Evolutionary conservation across 2,888 invertebrate genomes (phyloP).

Genomic region (Endotricha flammealis): DNA sequence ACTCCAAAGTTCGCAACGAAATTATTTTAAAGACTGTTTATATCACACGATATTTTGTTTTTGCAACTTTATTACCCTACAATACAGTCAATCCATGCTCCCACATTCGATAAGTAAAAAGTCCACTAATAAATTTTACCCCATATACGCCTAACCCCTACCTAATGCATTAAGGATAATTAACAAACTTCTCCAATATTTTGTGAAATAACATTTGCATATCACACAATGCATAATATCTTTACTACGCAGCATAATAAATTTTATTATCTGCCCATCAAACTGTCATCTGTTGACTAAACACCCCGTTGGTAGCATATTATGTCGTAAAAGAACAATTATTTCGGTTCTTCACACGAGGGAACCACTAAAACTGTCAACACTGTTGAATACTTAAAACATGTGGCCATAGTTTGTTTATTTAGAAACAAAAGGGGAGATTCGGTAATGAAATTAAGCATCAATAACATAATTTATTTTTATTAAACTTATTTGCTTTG

Average conservation of each 20-base stretch:
- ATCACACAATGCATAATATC: constrained; percentile 11
- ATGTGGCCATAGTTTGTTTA: constrained; percentile 53
- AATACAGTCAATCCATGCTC: too few species aligned
- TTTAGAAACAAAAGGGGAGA: constrained; percentile 2
- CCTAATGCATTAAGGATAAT: constrained; percentile 3
- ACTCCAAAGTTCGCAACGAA: too few species aligned
- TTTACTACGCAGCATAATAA: constrained; percentile 22
- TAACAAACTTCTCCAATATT: constrained; percentile 1
- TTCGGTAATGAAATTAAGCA: constrained; percentile 2
- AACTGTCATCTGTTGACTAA: constrained; percentile 57
- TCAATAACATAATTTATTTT: too few species aligned
- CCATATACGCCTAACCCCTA: too few species aligned
- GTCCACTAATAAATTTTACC: too few species aligned
- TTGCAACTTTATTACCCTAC: too few species aligned
- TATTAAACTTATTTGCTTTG: too few species aligned
- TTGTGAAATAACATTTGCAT: not conserved
- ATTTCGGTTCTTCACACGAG: constrained; percentile 65
- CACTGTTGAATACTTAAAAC: constrained; percentile 47
- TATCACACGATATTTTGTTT: too few species aligned
- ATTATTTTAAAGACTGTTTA: too few species aligned
- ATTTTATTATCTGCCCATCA: constrained; percentile 48
- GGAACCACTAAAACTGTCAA: constrained; percentile 61
- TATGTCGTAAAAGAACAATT: constrained; percentile 62
- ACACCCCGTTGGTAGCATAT: constrained; percentile 65
- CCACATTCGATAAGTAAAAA: too few species aligned